Conservation (phyloP, 2,113 vertebrate species). For the Girardinichthys multiradiatus region DNA sequence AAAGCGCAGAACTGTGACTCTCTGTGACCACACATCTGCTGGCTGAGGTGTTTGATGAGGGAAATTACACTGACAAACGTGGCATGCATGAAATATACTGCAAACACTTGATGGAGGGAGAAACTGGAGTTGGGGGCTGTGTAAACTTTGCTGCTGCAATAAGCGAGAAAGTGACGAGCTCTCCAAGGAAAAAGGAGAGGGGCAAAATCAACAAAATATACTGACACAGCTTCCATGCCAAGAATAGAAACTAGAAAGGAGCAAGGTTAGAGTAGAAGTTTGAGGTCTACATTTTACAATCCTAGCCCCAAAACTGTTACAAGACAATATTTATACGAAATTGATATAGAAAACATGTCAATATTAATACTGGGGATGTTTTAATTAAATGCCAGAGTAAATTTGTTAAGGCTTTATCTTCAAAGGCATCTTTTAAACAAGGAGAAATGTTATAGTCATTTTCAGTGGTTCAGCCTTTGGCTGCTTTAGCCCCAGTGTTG, state of each 20-base stretch:
- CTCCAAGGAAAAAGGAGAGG: background rate
- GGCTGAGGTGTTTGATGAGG: slow-evolving; percentile 14
- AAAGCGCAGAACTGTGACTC: slow-evolving; percentile 17
- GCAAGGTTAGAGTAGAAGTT: background rate
- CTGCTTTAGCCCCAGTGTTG: too few species aligned
- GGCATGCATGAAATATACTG: slow-evolving; percentile 49
- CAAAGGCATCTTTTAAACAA: too few species aligned
- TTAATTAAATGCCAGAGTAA: too few species aligned
- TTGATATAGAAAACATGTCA: background rate
- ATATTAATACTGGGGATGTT: too few species aligned
- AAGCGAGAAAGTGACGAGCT: background rate
- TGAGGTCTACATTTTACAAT: background rate
- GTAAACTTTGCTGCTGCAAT: background rate
- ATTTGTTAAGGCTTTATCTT: too few species aligned
- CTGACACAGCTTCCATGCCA: background rate
- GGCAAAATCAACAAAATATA: background rate
- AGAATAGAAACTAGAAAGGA: background rate
- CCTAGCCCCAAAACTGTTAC: background rate
- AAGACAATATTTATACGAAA: background rate
- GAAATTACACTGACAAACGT: slow-evolving; percentile 32
- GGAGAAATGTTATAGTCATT: too few species aligned
- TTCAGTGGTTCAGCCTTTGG: too few species aligned
- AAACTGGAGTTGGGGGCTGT: background rate
- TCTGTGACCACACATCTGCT: slow-evolving; percentile 13
- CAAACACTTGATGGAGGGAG: slow-evolving; percentile 4